Evolutionary conservation across 2,888 invertebrate species (phyloP).

Genomic region (Lasioglossum oenotherae): DNA sequence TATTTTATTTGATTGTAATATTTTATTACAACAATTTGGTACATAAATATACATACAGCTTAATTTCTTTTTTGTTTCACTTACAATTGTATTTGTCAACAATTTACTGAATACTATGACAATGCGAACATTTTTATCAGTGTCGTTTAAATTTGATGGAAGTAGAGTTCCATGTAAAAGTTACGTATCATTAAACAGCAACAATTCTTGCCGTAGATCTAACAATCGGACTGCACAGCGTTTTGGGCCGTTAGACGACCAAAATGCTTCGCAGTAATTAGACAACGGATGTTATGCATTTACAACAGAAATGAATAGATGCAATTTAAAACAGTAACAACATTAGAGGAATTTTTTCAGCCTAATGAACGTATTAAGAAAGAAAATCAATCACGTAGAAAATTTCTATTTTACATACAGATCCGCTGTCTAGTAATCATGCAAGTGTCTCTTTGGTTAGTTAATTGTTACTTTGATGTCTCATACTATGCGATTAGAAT

Average conservation of each 20-base stretch:
- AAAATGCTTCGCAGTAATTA: background rate
- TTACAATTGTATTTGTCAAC: conserved; percentile 69
- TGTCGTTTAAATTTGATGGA: conserved; percentile 29
- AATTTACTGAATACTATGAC: conserved; percentile 56
- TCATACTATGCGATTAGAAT: conserved; percentile 39
- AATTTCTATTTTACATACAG: too few relatives aligned
- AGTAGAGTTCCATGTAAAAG: conserved; percentile 4
- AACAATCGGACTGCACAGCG: conserved; percentile 1
- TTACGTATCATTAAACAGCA: conserved; percentile 52
- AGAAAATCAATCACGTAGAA: too few relatives aligned
- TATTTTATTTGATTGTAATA: conserved; percentile 79
- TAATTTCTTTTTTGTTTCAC: conserved; percentile 72
- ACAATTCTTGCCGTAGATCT: conserved; percentile 51
- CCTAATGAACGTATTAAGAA: too few relatives aligned
- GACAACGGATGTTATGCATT: too few relatives aligned
- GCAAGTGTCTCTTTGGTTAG: conserved; percentile 64
- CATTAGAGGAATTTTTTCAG: too few relatives aligned
- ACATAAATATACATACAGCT: conserved; percentile 83
- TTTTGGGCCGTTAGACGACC: background rate
- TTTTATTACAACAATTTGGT: conserved; percentile 83
- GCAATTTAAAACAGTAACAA: too few relatives aligned
- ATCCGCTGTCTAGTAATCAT: background rate
- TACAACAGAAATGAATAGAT: too few relatives aligned
- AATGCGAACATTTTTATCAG: conserved; percentile 48
- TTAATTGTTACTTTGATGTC: conserved; percentile 32